Evolutionary conservation across 2,888 invertebrate genomes (phyloP), one percentile per base, ranked within the genome.

Genomic region (Loripinus fragilis): DNA sequence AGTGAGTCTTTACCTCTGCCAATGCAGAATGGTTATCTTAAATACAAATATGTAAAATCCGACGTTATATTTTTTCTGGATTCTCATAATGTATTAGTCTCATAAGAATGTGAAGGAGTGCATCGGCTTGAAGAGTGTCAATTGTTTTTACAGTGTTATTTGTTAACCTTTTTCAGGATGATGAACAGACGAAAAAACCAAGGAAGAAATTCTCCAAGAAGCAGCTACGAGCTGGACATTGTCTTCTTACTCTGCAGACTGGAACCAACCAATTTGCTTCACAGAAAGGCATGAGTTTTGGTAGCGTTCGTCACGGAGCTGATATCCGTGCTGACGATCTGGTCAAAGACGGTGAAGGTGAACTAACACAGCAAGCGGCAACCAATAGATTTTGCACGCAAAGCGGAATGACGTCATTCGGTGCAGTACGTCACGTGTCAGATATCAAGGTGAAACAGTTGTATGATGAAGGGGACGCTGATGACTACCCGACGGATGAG

Each of bases 231-330:
- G 90, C 90, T 35, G 89, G 91, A 15, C 87, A 91, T 68, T 87
- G 88, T 20, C 81, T 91, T 52, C 92, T 93, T 52, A 88, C 91
- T 48, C 84, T 90, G 2, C 92, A 93, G 83, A 90, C 91, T 7
- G 93, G 93, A n/a, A 91, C 91, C 41, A 93, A 93, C 87, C 91
- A 92, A 76, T 89, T 85, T 50, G 93, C 93, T 33, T 90, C 90
- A 50, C 93, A 93, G 83, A 74, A 88, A 7, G 93, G 93, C 28
- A 93, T 93, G 92, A 73, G 81, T 80, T 75, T 85, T 69, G 93
- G 93, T 17, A 85, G 89, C 25, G 85, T 86, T 10, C 85, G 91
- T 60, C 93, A 93, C 83, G 91, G 92, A 48, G 89, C 93, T 67
- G 93, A 93, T 83, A 93, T 93, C 80, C 75, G 90, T 10, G 89